These are phyloP conservation scores for Ictidomys tridecemlineatus DNA, from an alignment of 2,113 vertebrate genomes.

Conservation along the genomic window DNA sequence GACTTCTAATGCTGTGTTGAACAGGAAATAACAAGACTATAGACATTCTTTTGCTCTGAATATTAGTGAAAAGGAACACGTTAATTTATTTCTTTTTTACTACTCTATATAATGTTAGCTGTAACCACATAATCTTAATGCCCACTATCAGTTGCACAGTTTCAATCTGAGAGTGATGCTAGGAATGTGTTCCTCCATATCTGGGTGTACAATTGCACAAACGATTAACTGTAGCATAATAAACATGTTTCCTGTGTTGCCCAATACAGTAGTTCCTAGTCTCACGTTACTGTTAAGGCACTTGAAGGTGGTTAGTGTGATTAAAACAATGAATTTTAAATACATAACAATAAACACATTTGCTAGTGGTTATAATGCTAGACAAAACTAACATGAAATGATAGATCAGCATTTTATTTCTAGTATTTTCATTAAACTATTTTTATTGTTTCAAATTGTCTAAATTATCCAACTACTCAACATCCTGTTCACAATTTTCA, in stretches of 20 bases:
- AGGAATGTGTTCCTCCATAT: not conserved
- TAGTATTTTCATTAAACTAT: not conserved
- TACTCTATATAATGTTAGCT: not conserved
- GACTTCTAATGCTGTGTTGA: not conserved
- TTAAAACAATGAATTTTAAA: not conserved
- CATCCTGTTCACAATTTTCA: not conserved
- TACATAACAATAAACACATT: not conserved
- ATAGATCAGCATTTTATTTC: too few species aligned
- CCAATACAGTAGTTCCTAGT: too few species aligned
- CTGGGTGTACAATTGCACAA: not conserved
- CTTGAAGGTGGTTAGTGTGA: not conserved
- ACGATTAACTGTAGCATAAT: not conserved
- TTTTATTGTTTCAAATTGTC: not conserved
- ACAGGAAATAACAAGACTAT: not conserved
- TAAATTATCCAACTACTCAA: not conserved
- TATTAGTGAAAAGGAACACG: not conserved
- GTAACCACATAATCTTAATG: not conserved
- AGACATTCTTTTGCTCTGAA: not conserved
- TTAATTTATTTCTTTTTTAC: not conserved
- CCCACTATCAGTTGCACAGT: not conserved
- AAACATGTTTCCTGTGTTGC: not conserved
- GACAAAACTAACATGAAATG: too few species aligned
- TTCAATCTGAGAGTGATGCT: not conserved
- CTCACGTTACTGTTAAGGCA: not conserved
- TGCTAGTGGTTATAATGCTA: not conserved